These are phyloP conservation scores for Notodonta ziczac DNA, from an alignment of 2,888 invertebrate genomes.

Conservation along the genomic window DNA sequence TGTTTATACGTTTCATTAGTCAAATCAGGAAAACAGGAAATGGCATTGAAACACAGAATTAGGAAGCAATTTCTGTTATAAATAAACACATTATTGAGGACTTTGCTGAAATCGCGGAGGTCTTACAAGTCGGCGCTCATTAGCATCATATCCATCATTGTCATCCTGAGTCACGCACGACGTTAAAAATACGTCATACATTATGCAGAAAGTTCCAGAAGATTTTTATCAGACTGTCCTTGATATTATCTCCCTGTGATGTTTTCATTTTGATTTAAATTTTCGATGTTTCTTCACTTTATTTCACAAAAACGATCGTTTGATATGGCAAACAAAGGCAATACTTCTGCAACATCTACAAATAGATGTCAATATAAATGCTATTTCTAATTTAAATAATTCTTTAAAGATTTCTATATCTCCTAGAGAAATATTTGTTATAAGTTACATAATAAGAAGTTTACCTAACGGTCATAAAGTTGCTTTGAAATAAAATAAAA, in stretches of 20 bases:
- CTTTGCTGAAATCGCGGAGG: conserved; percentile 31
- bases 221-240: conserved; percentile 14
- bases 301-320: no score
- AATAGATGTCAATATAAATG: no score
- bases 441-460: no score
- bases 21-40: conserved; percentile 9
- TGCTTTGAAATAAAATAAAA: no score
- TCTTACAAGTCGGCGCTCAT: conserved; percentile 46
- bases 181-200: conserved; percentile 29
- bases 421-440: no score
- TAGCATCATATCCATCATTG: conserved; percentile 54
- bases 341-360: no score
- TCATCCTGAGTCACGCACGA: conserved; percentile 54
- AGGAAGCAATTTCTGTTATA: conserved; percentile 27
- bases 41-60: conserved; percentile 26
- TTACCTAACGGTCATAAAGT: no score
- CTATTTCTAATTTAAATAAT: no score
- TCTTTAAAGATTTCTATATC: no score
- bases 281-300: no score
- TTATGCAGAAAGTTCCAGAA: conserved; percentile 39
- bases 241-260: not conserved
- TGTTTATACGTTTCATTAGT: conserved; percentile 5
- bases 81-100: conserved; percentile 17
- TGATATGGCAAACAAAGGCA: no score
- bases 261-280: no score